These are phyloP conservation scores for Lerista edwardsae DNA, from an alignment of 2,797 vertebrate species.

Conservation along the genomic window DNA sequence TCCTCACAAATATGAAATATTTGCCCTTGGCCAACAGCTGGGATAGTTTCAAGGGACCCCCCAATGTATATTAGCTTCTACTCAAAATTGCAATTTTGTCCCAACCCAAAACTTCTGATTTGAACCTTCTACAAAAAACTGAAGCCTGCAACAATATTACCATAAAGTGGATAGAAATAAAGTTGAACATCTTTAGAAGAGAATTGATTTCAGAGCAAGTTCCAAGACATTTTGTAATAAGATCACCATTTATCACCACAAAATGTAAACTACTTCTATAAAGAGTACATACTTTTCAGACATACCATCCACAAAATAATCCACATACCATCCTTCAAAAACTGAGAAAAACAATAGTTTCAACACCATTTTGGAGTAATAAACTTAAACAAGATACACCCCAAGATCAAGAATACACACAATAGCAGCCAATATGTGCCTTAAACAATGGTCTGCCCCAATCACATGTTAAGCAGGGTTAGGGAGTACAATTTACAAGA, in stretches of 20 bases:
- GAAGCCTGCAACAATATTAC: conserved; percentile 36
- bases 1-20: conserved; percentile 84
- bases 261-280: not conserved
- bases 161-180: conserved; percentile 8
- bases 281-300: not conserved
- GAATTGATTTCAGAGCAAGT: not conserved
- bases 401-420: not conserved
- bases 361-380: conserved; percentile 2
- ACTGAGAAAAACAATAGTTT: not conserved
- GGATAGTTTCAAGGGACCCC: conserved; percentile 75
- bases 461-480: not conserved
- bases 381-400: not conserved
- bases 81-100: conserved; percentile 74
- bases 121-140: conserved; percentile 50
- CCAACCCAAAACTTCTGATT: conserved; percentile 63
- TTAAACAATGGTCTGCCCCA: not conserved
- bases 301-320: not conserved
- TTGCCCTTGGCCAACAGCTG: conserved; percentile 81
- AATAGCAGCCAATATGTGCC: not conserved
- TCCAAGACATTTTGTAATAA: not conserved
- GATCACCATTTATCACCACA: not conserved
- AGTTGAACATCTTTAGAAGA: not conserved
- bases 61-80: conserved; percentile 71
- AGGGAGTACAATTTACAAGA: not conserved
- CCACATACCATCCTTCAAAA: not conserved